Conservation (phyloP, 2,113 vertebrate species). For the Cephalopholis sonnerati region DNA sequence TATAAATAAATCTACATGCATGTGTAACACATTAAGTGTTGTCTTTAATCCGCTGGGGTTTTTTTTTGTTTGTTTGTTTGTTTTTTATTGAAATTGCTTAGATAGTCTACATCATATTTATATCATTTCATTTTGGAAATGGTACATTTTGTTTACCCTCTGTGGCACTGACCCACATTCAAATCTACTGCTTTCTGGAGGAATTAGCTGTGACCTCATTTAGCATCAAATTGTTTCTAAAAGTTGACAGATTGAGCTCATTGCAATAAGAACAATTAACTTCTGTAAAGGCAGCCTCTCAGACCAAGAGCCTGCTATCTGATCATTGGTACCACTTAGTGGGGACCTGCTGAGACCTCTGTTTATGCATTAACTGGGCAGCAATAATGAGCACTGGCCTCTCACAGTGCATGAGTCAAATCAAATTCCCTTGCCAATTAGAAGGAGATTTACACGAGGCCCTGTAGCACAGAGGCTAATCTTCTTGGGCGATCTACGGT, state of each 20-base stretch:
- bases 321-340: conserved; percentile 77
- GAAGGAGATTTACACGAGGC: conserved; percentile 80
- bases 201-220: neutral
- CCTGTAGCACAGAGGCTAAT: conserved; percentile 75
- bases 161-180: neutral
- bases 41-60: neutral
- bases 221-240: conserved; percentile 4
- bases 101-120: neutral
- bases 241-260: conserved; percentile 27
- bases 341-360: conserved; percentile 74
- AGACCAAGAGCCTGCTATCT: conserved; percentile 69
- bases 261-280: conserved; percentile 67
- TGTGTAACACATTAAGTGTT: neutral
- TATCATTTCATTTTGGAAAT: neutral
- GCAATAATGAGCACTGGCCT: conserved; percentile 75
- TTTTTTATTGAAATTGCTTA: too few species aligned
- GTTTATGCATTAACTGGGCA: conserved; percentile 79
- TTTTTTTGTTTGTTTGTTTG: too few species aligned
- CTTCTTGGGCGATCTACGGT: conserved; percentile 75
- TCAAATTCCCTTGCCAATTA: conserved; percentile 83
- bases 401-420: conserved; percentile 76
- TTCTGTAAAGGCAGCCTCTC: conserved; percentile 58
- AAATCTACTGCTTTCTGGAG: neutral
- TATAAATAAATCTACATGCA: neutral
- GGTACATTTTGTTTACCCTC: neutral